Evolutionary conservation across 2,888 invertebrate species (phyloP), one percentile per base, ranked within the genome.

Genomic region (Germaria angustata): DNA sequence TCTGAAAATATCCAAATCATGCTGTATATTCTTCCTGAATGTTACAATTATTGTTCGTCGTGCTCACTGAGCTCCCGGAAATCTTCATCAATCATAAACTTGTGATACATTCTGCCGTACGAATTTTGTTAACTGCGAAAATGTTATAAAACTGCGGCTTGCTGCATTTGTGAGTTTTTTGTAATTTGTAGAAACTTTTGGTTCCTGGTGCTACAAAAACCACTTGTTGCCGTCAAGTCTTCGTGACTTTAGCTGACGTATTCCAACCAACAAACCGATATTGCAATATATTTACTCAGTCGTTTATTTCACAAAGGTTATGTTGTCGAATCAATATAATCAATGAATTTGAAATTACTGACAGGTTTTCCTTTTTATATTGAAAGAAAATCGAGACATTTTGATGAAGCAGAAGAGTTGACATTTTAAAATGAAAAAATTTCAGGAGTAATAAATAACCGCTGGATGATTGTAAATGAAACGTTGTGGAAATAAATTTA

Each of bases 201-300:
- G 9, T 51, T 28, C 11, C 17, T 2, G 11, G 4, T 0, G 13
- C 11, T 46, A 34, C 32, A 32, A 65, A 34, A 34, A 17, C 22
- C 9, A 9, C 13, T 20, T 9, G 36, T 36, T 36, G 39, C 1
- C 2, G 72, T 61, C 61, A 61, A 61, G 72, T 72, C 72, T 39
- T 6, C 20, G 28, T 41, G 61, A 72, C 72, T 72, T 36, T 72
- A 61, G 9, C 13, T 61, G 72, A 72, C 72, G n/a, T 32, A 53
- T n/a, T 53, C 53, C 22, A 46, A 1, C 24, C 3, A 5, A 22
- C n/a, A n/a, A 20, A 39, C 7, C 22, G 13, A 5, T 32, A 53
- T n/a, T 32, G 24, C 22, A 46, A 4, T 41, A 5, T 28, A 22
- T 24, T 13, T 17, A 39, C 13, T n/a, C 8, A 22, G 13, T 7